Evolutionary conservation across 2,113 vertebrate genomes (phyloP).

Genomic region (Vimba vimba): DNA sequence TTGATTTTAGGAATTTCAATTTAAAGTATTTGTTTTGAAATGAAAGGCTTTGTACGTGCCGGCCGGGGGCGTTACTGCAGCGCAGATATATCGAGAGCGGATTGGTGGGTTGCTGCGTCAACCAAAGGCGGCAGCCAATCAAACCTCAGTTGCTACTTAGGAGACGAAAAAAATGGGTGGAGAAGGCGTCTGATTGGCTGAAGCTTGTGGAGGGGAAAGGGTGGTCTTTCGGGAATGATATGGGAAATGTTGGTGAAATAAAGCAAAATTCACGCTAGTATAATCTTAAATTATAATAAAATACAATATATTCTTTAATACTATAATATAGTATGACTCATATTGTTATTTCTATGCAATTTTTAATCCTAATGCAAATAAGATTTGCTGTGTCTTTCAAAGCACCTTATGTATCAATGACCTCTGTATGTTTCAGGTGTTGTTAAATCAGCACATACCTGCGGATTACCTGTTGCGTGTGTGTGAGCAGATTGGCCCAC

Average conservation of each 20-base stretch:
- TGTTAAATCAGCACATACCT: constrained; percentile 94
- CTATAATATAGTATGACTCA: no score
- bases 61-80: constrained; percentile 67
- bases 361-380: not conserved
- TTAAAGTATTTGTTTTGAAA: constrained; percentile 61
- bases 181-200: constrained; percentile 75
- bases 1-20: constrained; percentile 48
- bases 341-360: not conserved
- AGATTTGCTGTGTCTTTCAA: not conserved
- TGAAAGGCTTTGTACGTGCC: constrained; percentile 72
- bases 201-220: not conserved
- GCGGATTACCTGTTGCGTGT: constrained; percentile 94
- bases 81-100: constrained; percentile 63
- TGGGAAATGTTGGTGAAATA: not conserved
- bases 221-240: not conserved
- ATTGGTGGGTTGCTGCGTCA: constrained; percentile 47
- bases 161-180: constrained; percentile 58
- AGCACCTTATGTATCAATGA: not conserved
- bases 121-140: constrained; percentile 73
- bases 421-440: constrained; percentile 77
- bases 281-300: no score
- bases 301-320: no score
- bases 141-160: constrained; percentile 63
- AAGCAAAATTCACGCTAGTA: not conserved
- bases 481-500: constrained; percentile 91